Conservation (phyloP, 2,888 invertebrate genomes). For the Drosophila mettleri region DNA sequence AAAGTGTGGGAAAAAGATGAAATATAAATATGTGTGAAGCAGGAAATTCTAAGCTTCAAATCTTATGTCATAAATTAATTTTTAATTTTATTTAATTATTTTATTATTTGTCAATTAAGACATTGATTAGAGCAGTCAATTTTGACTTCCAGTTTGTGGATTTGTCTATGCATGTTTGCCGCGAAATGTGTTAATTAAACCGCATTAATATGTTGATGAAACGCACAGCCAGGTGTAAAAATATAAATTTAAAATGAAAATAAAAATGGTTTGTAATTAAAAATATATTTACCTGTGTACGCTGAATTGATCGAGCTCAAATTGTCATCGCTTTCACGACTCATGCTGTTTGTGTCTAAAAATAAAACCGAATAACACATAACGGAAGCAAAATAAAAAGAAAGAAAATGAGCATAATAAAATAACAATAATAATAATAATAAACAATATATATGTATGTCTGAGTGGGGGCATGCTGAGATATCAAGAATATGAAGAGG, state of each 20-base stretch:
- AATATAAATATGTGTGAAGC: not conserved
- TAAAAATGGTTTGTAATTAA: slow-evolving; percentile 19
- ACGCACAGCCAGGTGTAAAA: slow-evolving; percentile 46
- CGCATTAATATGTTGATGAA: slow-evolving; percentile 31
- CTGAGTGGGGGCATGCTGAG: slow-evolving; percentile 46
- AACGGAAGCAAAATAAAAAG: slow-evolving; percentile 53
- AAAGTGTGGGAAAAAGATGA: slow-evolving; percentile 18
- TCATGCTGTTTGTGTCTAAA: slow-evolving; percentile 83
- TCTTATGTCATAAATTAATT: not conserved
- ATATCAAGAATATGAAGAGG: slow-evolving; percentile 31
- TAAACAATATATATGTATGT: slow-evolving; percentile 1
- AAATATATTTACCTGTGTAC: slow-evolving; percentile 79
- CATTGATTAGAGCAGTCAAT: not conserved
- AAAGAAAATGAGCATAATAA: slow-evolving; percentile 51
- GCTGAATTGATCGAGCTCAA: slow-evolving; percentile 83
- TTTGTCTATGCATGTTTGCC: slow-evolving; percentile 6
- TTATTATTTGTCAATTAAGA: slow-evolving; percentile 1
- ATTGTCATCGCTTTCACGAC: slow-evolving; percentile 84
- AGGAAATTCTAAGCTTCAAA: not conserved
- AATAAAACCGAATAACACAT: slow-evolving; percentile 59
- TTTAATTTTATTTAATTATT: not conserved
- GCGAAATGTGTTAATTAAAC: slow-evolving; percentile 28
- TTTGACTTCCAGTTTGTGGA: slow-evolving; percentile 11
- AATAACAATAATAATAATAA: slow-evolving; percentile 33
- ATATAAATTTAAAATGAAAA: slow-evolving; percentile 42